Percentiles rank a stretch among this genome's conserved stretches.
Conservation (phyloP, 1,140 invertebrate species). For the Drosophila pallidifrons region DNA sequence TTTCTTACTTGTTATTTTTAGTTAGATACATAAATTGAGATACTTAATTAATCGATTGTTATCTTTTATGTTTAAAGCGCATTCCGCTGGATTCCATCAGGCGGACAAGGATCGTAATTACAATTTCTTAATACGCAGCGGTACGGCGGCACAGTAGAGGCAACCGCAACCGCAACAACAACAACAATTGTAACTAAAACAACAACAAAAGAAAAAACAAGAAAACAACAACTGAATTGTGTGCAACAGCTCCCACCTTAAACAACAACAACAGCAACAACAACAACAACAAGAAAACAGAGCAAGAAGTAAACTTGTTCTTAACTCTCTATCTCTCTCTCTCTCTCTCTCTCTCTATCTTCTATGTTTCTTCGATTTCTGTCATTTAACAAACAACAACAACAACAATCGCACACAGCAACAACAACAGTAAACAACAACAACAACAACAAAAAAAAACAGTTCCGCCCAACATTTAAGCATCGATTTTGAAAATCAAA, state of each 20-base stretch:
- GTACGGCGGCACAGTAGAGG: conserved; percentile 62
- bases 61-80: conserved; percentile 12
- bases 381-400: conserved; percentile 32
- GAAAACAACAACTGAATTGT: conserved; percentile 70
- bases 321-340: conserved; percentile 23
- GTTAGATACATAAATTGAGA: too few relatives aligned
- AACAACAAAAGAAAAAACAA: conserved; percentile 1
- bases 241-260: conserved; percentile 80
- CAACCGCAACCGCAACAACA: conserved; percentile 22
- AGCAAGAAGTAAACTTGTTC: conserved; percentile 22
- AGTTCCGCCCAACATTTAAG: conserved; percentile 81
- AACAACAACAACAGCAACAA: conserved; percentile 34
- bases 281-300: conserved; percentile 19
- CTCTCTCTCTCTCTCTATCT: conserved; percentile 14
- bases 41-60: background rate
- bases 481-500: conserved; percentile 83
- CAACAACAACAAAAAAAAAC: conserved; percentile 56
- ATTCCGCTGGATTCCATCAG: conserved; percentile 60
- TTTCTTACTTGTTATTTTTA: too few relatives aligned
- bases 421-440: conserved; percentile 42
- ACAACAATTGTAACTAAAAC: conserved; percentile 29
- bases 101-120: conserved; percentile 73
- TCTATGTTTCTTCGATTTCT: conserved; percentile 34
- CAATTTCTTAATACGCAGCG: conserved; percentile 69
- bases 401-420: conserved; percentile 53